Evolutionary conservation across 2,797 vertebrate species (phyloP), one percentile per base, ranked within the genome.

Genomic region (Coregonus suidteri): DNA sequence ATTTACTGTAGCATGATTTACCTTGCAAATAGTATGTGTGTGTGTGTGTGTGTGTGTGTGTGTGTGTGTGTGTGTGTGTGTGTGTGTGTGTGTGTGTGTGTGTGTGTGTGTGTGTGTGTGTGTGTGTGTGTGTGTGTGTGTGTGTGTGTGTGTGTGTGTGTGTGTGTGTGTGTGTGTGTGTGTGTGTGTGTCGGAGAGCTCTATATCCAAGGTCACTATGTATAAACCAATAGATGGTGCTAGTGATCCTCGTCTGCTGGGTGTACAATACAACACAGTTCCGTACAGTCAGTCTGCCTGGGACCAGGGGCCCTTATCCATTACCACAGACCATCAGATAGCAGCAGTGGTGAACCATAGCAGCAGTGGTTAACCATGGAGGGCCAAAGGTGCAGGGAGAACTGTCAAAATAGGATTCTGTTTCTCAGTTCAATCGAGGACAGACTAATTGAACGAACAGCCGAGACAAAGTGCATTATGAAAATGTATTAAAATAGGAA

Each of bases 241-340:
- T 79, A 77, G 84, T 86, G 81, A 82, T 59, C 59, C 62, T 76
- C 18, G 76, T 54, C n/a, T 52, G 54, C 65, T 41, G 25, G 80
- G 4, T 64, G n/a, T 20, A 64, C 7, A 64, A 64, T 64, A 25
- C 65, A 59, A 34, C 25, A 35, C 70, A 25, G 20, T 6, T 25
- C 70, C 0, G 4, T 30, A 53, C 9, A 71, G 47, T 51, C 25
- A 71, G 20, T 25, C 47, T 51, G n/a, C 6, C 20, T 30, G 20
- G 66, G 15, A 35, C 83, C 72, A 82, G 64, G 81, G 80, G 85
- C 82, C 83, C 56, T 74, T 59, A 69, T 76, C 81, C 77, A 79
- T 89, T 87, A 90, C 56, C 72, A 15, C 71, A 81, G 88, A 91
- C 91, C 90, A 91, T 91, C 87, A 90, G 83, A 89, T 89, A 82